phyloP scores from a whole-genome alignment of 1,140 invertebrate genomes.

The Maconellicoccus hirsutus region DNA sequence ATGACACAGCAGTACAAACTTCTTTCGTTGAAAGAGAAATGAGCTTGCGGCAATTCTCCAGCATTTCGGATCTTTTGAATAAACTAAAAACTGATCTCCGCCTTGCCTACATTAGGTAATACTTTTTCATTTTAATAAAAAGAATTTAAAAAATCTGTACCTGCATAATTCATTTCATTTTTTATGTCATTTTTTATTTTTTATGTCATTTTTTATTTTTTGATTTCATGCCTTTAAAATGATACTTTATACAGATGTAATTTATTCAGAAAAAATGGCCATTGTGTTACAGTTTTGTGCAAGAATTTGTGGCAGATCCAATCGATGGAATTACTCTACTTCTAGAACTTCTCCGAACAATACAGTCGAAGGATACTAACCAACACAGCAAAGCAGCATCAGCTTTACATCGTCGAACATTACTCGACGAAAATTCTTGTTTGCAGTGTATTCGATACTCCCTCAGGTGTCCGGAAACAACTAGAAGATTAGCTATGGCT shows the following conservation, averaged over 20 bases:
- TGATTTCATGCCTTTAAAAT: no score
- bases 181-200: background rate
- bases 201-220: no score
- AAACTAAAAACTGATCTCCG: conserved; percentile 74
- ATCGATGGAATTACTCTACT: conserved; percentile 69
- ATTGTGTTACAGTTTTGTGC: conserved; percentile 60
- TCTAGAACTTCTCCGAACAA: conserved; percentile 67
- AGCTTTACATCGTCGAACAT: conserved; percentile 35
- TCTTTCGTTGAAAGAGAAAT: conserved; percentile 52
- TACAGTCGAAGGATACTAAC: conserved; percentile 59
- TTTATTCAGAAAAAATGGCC: no score
- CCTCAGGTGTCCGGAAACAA: conserved; percentile 58
- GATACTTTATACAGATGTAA: no score
- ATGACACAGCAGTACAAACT: background rate
- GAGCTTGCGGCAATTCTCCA: conserved; percentile 72
- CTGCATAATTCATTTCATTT: background rate
- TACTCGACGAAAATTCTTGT: conserved; percentile 78
- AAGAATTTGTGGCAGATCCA: conserved; percentile 73
- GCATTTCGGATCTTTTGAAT: conserved; percentile 72
- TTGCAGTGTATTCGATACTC: conserved; percentile 73
- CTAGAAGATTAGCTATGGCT: conserved; percentile 56
- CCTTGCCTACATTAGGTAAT: conserved; percentile 71
- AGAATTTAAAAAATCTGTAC: no score
- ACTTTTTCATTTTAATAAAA: background rate
- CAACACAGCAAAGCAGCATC: conserved; percentile 32